Evolutionary conservation across 2,113 vertebrate species (phyloP).

Genomic region (Xiphorhynchus elegans): DNA sequence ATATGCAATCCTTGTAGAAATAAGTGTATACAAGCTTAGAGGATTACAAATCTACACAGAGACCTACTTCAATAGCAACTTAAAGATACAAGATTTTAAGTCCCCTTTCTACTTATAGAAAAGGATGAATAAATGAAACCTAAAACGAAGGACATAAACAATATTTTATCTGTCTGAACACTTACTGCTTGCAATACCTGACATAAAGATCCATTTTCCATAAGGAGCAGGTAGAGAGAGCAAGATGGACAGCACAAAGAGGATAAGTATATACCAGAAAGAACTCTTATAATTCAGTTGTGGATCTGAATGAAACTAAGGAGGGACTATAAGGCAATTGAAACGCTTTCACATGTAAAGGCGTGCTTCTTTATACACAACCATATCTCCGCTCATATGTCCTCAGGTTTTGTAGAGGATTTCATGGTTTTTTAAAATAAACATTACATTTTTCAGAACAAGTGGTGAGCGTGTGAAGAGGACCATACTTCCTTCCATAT

Average conservation of each 20-base stretch:
- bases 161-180: neutral
- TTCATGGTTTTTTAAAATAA: neutral
- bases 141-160: neutral
- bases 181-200: neutral
- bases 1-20: neutral
- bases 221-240: neutral
- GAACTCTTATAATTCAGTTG: neutral
- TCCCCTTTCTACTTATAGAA: neutral
- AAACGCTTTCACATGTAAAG: neutral
- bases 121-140: neutral
- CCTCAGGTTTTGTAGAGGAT: neutral
- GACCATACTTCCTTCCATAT: neutral
- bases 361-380: neutral
- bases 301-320: neutral
- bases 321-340: neutral
- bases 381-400: neutral
- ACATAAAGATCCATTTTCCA: neutral
- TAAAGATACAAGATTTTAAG: neutral
- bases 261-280: neutral
- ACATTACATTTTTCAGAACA: neutral
- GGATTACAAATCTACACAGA: neutral
- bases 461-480: neutral
- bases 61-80: neutral
- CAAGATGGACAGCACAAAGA: neutral
- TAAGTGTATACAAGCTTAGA: neutral